These are phyloP conservation scores for Sarcophaga subvicina DNA, from an alignment of 2,888 invertebrate genomes.

Conservation along the genomic window DNA sequence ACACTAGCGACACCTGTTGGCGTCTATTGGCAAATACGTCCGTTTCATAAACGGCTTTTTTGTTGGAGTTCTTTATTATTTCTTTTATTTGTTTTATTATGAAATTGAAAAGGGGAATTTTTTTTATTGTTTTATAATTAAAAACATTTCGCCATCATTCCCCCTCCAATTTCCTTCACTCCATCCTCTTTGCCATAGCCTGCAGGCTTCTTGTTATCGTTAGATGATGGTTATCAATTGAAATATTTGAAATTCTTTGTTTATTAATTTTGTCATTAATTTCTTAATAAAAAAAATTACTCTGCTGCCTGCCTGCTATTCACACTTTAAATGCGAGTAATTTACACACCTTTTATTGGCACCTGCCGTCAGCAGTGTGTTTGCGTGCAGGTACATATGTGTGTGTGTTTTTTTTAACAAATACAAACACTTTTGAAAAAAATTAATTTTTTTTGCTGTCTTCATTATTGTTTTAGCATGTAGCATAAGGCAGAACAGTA, in stretches of 20 bases:
- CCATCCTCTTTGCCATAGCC: background rate
- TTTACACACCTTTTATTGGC: slow-evolving; percentile 52
- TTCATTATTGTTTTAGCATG: background rate
- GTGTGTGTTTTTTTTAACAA: slow-evolving; percentile 35
- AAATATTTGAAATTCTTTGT: slow-evolving; percentile 60
- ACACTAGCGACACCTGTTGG: slow-evolving; percentile 21
- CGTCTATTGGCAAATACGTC: background rate
- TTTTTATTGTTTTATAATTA: background rate
- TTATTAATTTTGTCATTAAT: slow-evolving; percentile 33
- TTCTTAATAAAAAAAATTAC: slow-evolving; percentile 31
- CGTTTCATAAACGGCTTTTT: background rate
- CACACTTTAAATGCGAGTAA: slow-evolving; percentile 1
- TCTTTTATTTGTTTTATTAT: background rate
- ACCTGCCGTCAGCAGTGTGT: slow-evolving; percentile 2
- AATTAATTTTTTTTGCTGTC: background rate
- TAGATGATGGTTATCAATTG: slow-evolving; percentile 23
- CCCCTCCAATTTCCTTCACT: background rate
- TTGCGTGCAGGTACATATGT: background rate
- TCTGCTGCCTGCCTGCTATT: slow-evolving; percentile 5
- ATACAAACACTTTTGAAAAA: background rate
- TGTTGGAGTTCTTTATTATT: background rate
- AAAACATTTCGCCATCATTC: background rate
- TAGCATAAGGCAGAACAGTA: slow-evolving; percentile 18
- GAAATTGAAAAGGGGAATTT: background rate
- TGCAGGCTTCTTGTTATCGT: background rate